Base-by-base conservation (phyloP, 1,140 invertebrate species). In the Cephus cinctus region DNA sequence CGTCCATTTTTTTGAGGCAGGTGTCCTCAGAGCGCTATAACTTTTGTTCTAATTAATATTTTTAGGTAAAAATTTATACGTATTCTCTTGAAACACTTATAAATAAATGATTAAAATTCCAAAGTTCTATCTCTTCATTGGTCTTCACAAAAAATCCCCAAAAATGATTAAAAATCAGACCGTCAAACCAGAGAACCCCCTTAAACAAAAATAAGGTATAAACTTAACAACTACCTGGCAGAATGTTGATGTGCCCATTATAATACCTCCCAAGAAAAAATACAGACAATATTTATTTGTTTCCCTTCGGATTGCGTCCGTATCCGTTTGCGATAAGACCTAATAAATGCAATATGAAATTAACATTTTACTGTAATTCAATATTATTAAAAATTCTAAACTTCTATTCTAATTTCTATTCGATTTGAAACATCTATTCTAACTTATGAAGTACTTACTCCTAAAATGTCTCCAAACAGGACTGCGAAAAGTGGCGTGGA, bases 381-480 rank as follows among this genome's bases (percentile, higher is more conserved):
- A n/a, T 47, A 46, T 36, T 38, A 16, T 12, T 15, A 20, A n/a
- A 12, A n/a, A 8, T 11, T 14, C 12, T 47, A 12, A 42, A 42
- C 21, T n/a, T n/a, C n/a, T n/a, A n/a, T n/a, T n/a, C n/a, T n/a
- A n/a, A n/a, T n/a, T n/a, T n/a, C n/a, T n/a, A n/a, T n/a, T n/a
- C n/a, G n/a, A n/a, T n/a, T n/a, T n/a, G n/a, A n/a, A n/a, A n/a
- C n/a, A n/a, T n/a, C n/a, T n/a, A n/a, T n/a, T 25, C 21, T 27
- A 61, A 64, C 71, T 62, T 76, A 75, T 4, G 69, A 52, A 36
- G 56, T 42, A 66, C 76, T 76, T 73, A 87, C 84, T 48, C 84
- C 82, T 50, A 94, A 78, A 57, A 94, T 85, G 68, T 91, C 86
- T 40, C 89, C 86, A 54, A 94, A 87, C 15, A 94, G 75, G 38